Base-by-base conservation (phyloP, 1,140 invertebrate species). In the Aradophagus sp. region DNA sequence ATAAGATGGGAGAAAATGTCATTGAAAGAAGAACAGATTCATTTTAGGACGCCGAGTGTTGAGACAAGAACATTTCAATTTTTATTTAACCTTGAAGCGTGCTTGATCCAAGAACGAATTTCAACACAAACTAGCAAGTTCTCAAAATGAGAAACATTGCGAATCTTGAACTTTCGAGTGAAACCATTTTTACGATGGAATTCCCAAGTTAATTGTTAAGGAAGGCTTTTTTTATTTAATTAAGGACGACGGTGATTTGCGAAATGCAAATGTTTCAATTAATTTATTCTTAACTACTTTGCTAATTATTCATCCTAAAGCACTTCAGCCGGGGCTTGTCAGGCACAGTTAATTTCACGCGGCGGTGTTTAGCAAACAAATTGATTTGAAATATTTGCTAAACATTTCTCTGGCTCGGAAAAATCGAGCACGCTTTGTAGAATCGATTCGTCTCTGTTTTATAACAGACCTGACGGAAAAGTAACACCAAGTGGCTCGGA, bases 261-360 rank as follows among this genome's bases (percentile, higher is more conserved):
- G 31, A 45, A 62, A 50, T 35, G 47, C 39, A 53, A 62, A 62
- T 62, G 47, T 52, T 52, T 44, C 45, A 62, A 62, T 62, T 62
- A 62, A 62, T 52, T 52, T 45, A 62, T 42, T 62, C 58, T 62
- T 62, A 62, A 62, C 45, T 62, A 44, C 47, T 62, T 62, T 42
- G 29, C 45, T 52, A 62, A 62, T 62, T 62, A 62, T 52, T 62
- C 58, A 62, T 50, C 15, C 47, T 36, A 29, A 62, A 62, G 45
- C 12, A 31, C 26, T 59, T 11, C 16, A 5, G 10, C 20, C 19
- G 29, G 17, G 15, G 20, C 36, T 52, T 62, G 58, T 62, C 47
- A 62, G 58, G 44, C 16, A 44, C 58, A 62, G 16, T 52, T 50
- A 50, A 50, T 44, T 50, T 52, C 36, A 27, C 35, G 16, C 8